Conservation (phyloP, 2,113 vertebrate species). For the Calonectris borealis region DNA sequence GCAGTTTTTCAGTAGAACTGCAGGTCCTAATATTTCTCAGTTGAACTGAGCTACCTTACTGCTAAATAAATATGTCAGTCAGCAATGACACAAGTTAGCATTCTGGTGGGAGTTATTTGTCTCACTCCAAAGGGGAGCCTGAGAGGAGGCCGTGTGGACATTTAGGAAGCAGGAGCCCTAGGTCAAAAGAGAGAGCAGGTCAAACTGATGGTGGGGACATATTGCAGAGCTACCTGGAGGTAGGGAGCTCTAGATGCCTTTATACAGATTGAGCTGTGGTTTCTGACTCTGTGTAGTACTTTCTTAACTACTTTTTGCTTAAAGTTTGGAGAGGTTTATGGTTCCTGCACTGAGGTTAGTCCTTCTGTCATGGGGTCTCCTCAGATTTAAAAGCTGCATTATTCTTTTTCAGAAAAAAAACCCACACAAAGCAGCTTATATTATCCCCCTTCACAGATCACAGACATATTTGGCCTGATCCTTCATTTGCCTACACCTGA, state of each 20-base stretch:
- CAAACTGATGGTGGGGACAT: not conserved
- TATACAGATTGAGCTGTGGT: not conserved
- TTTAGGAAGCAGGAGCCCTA: not conserved
- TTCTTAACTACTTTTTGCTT: not conserved
- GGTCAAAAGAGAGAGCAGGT: not conserved
- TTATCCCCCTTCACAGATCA: not conserved
- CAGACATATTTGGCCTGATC: not conserved
- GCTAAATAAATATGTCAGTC: slow-evolving; percentile 24
- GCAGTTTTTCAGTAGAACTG: not conserved
- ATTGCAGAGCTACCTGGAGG: not conserved
- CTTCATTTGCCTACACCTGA: not conserved
- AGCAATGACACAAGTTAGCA: not conserved
- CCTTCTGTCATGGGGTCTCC: not conserved
- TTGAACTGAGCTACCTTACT: not conserved
- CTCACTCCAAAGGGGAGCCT: not conserved
- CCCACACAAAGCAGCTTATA: not conserved
- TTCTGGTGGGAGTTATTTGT: not conserved
- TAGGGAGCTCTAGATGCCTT: not conserved
- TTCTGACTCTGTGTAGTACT: not conserved
- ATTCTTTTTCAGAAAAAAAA: not conserved
- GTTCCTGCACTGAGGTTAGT: not conserved
- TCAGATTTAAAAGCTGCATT: not conserved
- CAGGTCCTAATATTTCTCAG: not conserved
- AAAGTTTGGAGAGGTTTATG: not conserved
- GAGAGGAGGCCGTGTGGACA: not conserved